Evolutionary conservation across 92 coral and sea anemone species (phyloP).

Genomic region (Zoanthus sansibaricus): DNA sequence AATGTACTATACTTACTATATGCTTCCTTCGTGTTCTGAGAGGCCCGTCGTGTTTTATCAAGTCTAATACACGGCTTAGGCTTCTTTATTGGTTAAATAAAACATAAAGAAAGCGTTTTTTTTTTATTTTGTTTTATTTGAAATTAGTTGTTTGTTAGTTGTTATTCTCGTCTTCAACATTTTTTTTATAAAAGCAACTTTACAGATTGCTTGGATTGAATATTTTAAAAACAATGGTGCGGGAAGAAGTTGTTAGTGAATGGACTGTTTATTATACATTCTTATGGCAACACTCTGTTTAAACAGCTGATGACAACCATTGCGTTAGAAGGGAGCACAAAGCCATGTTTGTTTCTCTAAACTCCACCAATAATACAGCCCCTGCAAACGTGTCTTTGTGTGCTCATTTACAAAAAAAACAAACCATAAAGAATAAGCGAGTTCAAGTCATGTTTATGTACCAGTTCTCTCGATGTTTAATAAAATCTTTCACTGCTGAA

Average conservation of each 20-base stretch:
- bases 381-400: not conserved
- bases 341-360: not conserved
- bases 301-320: conserved; percentile 30
- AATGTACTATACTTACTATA: too few species aligned
- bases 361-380: not conserved
- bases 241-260: not conserved
- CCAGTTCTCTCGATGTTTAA: not conserved
- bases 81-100: too few species aligned
- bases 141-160: too few species aligned
- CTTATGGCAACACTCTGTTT: not conserved
- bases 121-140: too few species aligned
- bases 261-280: not conserved
- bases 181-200: not conserved
- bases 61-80: too few species aligned
- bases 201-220: not conserved
- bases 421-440: not conserved
- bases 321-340: conserved; percentile 9
- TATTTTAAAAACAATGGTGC: not conserved
- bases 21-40: too few species aligned
- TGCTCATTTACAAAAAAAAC: conserved; percentile 17
- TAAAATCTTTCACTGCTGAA: not conserved
- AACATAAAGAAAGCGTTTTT: too few species aligned
- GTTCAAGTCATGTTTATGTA: conserved; percentile 9
- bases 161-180: too few species aligned
- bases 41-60: too few species aligned